Evolutionary conservation across 2,888 invertebrate species (phyloP).

Genomic region (Pristionchus mayeri): DNA sequence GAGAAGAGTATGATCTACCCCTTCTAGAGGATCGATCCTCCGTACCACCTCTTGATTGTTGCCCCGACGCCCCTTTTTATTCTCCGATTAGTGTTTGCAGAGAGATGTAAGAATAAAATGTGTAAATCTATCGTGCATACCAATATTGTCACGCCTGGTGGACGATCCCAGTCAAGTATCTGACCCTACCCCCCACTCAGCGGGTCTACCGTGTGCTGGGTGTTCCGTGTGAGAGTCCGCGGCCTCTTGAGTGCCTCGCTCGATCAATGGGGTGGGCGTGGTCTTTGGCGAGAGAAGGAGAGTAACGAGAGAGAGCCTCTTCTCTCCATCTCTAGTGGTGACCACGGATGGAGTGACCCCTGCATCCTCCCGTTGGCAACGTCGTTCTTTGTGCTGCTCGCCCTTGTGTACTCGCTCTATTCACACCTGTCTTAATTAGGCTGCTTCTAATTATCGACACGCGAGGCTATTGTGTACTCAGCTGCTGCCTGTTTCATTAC

Average conservation of each 20-base stretch:
- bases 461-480: not conserved
- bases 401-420: not conserved
- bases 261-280: slow-evolving; percentile 50
- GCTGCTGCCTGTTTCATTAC: not conserved
- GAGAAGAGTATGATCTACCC: not conserved
- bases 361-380: not conserved
- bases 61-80: not conserved
- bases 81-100: slow-evolving; percentile 38
- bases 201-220: slow-evolving; percentile 25
- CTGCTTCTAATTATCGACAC: slow-evolving; percentile 17
- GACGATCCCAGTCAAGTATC: not conserved
- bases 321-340: not conserved
- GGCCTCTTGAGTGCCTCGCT: not conserved
- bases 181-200: not conserved
- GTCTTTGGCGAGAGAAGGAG: slow-evolving; percentile 4
- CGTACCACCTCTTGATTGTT: not conserved
- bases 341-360: slow-evolving; percentile 38
- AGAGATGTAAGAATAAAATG: slow-evolving; percentile 32
- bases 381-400: slow-evolving; percentile 5
- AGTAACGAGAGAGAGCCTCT: slow-evolving; percentile 9
- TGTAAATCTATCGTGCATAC: not conserved
- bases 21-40: not conserved
- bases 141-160: not conserved
- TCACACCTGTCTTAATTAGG: slow-evolving; percentile 10
- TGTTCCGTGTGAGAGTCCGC: slow-evolving; percentile 41